phyloP scores from a whole-genome alignment of 2,797 vertebrate genomes.

The Taeniopygia guttata region DNA sequence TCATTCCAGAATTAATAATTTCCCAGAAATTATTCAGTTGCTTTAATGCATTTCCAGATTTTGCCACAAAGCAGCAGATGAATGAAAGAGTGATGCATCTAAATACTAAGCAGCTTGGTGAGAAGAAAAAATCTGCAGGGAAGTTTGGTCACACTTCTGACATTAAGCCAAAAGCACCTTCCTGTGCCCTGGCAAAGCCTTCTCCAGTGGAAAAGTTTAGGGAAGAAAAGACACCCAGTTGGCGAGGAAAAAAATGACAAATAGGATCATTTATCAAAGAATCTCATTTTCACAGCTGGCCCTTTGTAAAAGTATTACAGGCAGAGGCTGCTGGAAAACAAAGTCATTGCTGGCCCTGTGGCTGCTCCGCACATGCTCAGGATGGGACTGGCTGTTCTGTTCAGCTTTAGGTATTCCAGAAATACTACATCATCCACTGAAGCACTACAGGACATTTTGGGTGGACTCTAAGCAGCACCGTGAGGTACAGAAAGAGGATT shows the following conservation, averaged over 20 bases:
- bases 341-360: background rate
- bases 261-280: background rate
- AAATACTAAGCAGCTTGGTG: background rate
- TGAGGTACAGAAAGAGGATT: background rate
- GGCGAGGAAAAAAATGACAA: background rate
- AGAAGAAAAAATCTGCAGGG: background rate
- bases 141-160: background rate
- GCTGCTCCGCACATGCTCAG: background rate
- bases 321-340: background rate
- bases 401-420: background rate
- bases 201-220: background rate
- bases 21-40: background rate
- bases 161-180: background rate
- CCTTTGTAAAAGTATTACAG: background rate
- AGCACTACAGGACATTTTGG: background rate
- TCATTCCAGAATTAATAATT: conserved; percentile 32
- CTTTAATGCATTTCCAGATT: background rate
- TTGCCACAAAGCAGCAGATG: background rate
- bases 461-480: background rate
- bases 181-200: background rate
- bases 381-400: background rate
- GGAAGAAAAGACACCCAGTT: background rate
- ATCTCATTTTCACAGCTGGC: conserved; percentile 6
- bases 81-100: background rate
- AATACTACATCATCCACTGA: background rate